phyloP scores from a whole-genome alignment of 2,888 invertebrate genomes.

The Phortica okadai region DNA sequence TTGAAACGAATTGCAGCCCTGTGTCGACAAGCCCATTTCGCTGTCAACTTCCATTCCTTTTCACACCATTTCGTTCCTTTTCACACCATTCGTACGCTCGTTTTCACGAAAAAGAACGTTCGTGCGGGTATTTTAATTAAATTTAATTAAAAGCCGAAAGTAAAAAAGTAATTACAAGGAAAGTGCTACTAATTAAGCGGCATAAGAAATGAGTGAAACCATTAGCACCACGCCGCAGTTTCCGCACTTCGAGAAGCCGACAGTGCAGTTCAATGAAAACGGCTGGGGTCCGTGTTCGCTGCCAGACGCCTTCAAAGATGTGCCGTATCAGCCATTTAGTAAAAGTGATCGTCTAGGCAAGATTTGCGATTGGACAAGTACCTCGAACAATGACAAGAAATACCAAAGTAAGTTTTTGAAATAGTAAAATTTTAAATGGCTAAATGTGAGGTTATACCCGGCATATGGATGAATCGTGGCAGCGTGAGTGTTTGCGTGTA shows the following conservation, averaged over 20 bases:
- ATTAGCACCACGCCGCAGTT: slow-evolving; percentile 68
- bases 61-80: not conserved
- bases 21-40: not conserved
- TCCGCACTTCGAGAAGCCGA: slow-evolving; percentile 73
- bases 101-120: slow-evolving; percentile 18
- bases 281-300: slow-evolving; percentile 99
- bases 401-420: slow-evolving; percentile 81
- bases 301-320: slow-evolving; percentile 81
- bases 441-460: slow-evolving; percentile 66
- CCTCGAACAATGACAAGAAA: slow-evolving; percentile 95
- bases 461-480: slow-evolving; percentile 62
- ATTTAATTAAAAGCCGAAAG: not conserved
- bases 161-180: not conserved
- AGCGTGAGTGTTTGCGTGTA: slow-evolving; percentile 44
- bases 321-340: slow-evolving; percentile 98
- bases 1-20: too few relatives aligned
- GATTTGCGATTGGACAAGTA: slow-evolving; percentile 99
- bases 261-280: slow-evolving; percentile 75
- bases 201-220: slow-evolving; percentile 65
- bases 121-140: slow-evolving; percentile 22
- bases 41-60: not conserved
- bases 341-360: slow-evolving; percentile 99
- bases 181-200: not conserved
- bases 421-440: slow-evolving; percentile 18
- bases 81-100: slow-evolving; percentile 20